These are phyloP conservation scores for Papilio aristodemus DNA, from an alignment of 1,140 invertebrate genomes.

Conservation along the genomic window DNA sequence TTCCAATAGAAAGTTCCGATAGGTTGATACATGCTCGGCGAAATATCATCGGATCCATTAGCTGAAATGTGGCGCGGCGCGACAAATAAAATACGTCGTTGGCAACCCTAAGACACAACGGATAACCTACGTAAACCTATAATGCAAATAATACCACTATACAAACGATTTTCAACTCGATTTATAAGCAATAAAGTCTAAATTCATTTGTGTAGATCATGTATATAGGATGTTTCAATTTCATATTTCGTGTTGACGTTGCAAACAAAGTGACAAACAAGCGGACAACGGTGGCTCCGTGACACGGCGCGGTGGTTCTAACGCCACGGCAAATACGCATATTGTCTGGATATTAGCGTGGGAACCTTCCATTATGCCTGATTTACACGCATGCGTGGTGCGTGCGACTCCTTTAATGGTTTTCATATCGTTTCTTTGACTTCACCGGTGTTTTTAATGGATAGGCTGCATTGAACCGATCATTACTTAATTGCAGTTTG, in stretches of 20 bases:
- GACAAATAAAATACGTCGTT: slow-evolving; percentile 25
- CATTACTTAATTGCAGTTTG: too few species aligned
- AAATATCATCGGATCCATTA: slow-evolving; percentile 30
- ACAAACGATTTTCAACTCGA: neutral
- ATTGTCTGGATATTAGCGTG: slow-evolving; percentile 38
- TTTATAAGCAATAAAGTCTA: neutral
- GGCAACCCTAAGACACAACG: slow-evolving; percentile 17
- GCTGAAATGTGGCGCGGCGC: slow-evolving; percentile 11
- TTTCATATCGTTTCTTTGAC: too few species aligned
- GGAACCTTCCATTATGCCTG: slow-evolving; percentile 30
- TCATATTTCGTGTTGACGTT: slow-evolving; percentile 21
- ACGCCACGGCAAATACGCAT: slow-evolving; percentile 30
- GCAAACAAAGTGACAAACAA: slow-evolving; percentile 37
- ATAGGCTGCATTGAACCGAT: too few species aligned
- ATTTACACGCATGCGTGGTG: neutral
- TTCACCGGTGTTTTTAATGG: too few species aligned
- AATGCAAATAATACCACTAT: neutral
- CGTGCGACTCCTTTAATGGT: neutral
- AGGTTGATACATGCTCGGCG: slow-evolving; percentile 4
- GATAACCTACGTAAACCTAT: slow-evolving; percentile 25
- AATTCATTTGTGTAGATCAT: neutral
- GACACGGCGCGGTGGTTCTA: slow-evolving; percentile 31
- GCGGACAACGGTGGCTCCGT: slow-evolving; percentile 26
- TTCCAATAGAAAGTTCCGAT: slow-evolving; percentile 10
- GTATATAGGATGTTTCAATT: slow-evolving; percentile 5